Evolutionary conservation across 2,113 vertebrate genomes (phyloP).

Genomic region (Vireo altiloquus): DNA sequence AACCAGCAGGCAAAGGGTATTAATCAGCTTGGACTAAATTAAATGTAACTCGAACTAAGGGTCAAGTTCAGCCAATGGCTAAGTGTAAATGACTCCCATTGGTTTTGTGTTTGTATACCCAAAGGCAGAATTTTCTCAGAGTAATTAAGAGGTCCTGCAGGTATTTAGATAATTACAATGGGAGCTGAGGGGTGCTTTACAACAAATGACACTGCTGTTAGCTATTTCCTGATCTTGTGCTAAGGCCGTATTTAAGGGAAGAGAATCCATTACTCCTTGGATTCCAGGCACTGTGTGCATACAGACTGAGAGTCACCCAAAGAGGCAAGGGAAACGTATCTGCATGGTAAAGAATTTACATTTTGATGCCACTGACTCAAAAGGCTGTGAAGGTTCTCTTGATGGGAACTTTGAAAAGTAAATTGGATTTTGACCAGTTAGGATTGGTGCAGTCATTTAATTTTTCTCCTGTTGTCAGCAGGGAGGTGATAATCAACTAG

Average conservation of each 20-base stretch:
- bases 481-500: not conserved
- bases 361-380: not conserved
- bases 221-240: not conserved
- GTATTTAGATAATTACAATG: not conserved
- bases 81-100: not conserved
- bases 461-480: not conserved
- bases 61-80: constrained; percentile 16
- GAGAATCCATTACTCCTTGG: not conserved
- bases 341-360: not conserved
- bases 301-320: not conserved
- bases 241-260: not conserved
- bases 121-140: constrained; percentile 13
- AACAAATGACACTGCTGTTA: not conserved
- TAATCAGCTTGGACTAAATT: constrained; percentile 1
- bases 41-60: not conserved
- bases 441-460: not conserved
- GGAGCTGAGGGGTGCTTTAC: not conserved
- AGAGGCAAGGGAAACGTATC: not conserved
- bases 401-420: not conserved
- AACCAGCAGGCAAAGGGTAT: not conserved
- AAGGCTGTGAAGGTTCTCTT: not conserved
- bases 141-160: constrained; percentile 15
- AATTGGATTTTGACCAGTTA: not conserved
- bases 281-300: not conserved
- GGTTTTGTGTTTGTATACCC: not conserved